Percentiles rank a stretch among this genome's conserved stretches.
Evolutionary conservation across 2,113 vertebrate genomes (phyloP).

Genomic region (Gymnogyps californianus): DNA sequence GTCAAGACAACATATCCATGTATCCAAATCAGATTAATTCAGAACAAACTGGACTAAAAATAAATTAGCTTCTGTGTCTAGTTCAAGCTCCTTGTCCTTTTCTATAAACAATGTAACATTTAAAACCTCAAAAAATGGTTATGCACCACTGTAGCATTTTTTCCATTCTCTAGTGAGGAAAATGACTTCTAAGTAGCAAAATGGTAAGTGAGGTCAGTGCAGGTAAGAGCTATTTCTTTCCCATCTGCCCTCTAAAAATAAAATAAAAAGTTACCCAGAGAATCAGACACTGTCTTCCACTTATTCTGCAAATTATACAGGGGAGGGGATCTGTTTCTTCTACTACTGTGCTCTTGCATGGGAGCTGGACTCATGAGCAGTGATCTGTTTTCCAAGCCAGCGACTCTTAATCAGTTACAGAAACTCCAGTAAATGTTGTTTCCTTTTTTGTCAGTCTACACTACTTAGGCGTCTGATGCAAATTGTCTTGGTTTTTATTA

Average conservation of each 20-base stretch:
- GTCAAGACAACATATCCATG: neutral
- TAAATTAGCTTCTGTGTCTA: neutral
- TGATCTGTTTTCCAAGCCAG: neutral
- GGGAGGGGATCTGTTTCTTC: neutral
- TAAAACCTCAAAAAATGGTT: neutral
- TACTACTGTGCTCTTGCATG: neutral
- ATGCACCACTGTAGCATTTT: neutral
- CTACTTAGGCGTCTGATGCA: neutral
- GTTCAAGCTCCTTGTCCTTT: neutral
- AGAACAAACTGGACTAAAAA: neutral
- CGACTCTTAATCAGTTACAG: conserved; percentile 20
- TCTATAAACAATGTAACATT: conserved; percentile 2
- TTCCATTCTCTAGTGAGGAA: conserved; percentile 18
- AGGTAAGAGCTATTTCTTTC: conserved; percentile 32
- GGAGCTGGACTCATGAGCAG: neutral
- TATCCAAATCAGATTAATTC: neutral
- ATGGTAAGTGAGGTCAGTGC: conserved; percentile 10
- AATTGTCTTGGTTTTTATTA: neutral
- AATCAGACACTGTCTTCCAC: neutral
- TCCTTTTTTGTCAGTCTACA: neutral
- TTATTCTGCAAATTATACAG: neutral
- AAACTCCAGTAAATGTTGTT: neutral
- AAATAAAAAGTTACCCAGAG: neutral
- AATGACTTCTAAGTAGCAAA: neutral
- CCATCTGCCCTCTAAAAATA: conserved; percentile 10